phyloP scores from a whole-genome alignment of 2,113 vertebrate genomes.

The Mormyrus lacerda region DNA sequence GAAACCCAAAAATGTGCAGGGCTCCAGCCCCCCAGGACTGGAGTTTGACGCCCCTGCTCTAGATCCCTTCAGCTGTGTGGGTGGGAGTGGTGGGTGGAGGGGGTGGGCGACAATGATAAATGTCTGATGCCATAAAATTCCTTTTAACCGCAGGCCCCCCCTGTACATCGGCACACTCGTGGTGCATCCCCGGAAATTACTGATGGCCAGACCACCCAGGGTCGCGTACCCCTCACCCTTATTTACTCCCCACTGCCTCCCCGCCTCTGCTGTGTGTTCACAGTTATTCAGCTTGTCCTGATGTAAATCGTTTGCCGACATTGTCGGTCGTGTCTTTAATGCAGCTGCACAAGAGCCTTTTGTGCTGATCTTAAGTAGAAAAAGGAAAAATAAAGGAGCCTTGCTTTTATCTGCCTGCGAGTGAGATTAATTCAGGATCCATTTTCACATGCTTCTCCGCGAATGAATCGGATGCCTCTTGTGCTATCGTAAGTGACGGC shows the following conservation, averaged over 20 bases:
- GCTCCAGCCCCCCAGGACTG: no score
- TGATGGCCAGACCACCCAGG: not conserved
- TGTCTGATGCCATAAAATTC: not conserved
- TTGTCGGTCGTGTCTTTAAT: not conserved
- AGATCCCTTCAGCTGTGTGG: not conserved
- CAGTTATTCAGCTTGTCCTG: not conserved
- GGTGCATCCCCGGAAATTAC: not conserved
- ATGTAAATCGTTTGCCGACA: not conserved
- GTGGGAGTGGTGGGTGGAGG: not conserved
- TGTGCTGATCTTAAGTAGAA: not conserved
- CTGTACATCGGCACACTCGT: no score
- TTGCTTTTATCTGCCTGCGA: conserved; percentile 13
- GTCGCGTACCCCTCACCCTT: not conserved
- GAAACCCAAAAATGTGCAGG: no score
- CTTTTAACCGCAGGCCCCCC: not conserved
- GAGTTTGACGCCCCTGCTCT: no score
- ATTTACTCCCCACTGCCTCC: not conserved
- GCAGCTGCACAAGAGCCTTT: not conserved
- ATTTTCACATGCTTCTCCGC: not conserved
- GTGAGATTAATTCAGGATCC: conserved; percentile 12
- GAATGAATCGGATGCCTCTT: conserved; percentile 16
- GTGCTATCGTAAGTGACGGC: conserved; percentile 23
- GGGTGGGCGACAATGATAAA: not conserved
- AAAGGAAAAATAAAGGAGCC: not conserved
- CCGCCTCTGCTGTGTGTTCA: not conserved